Percentiles rank a stretch among this genome's conserved stretches.
These are phyloP conservation scores for Eristalis tenax DNA, from an alignment of 2,888 invertebrate genomes.

Conservation along the genomic window DNA sequence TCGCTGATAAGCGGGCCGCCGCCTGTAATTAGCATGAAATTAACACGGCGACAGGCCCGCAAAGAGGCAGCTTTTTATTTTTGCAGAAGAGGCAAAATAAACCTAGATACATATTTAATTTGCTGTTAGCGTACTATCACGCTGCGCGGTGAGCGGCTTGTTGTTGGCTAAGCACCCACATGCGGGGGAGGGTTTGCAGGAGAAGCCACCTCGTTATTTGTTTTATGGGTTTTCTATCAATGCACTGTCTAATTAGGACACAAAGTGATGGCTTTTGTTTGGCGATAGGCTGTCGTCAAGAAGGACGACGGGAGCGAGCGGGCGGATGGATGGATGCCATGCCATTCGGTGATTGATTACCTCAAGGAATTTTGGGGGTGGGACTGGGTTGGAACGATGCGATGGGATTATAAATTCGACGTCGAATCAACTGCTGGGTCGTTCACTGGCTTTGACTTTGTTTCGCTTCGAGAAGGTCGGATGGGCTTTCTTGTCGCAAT, in stretches of 20 bases:
- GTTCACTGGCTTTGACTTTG: not conserved
- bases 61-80: not conserved
- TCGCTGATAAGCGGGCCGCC: slow-evolving; percentile 48
- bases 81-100: slow-evolving; percentile 13
- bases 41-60: slow-evolving; percentile 29
- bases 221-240: slow-evolving; percentile 55
- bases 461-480: too few species aligned
- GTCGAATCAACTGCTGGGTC: not conserved
- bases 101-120: slow-evolving; percentile 65
- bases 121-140: slow-evolving; percentile 28
- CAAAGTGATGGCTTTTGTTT: slow-evolving; percentile 12
- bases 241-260: slow-evolving; percentile 11
- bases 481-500: too few species aligned
- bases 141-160: slow-evolving; percentile 13
- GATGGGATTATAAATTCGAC: not conserved
- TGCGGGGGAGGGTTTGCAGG: not conserved
- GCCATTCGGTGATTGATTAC: not conserved
- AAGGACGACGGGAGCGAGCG: not conserved
- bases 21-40: slow-evolving; percentile 50
- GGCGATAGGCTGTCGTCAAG: not conserved
- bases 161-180: slow-evolving; percentile 31
- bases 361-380: not conserved
- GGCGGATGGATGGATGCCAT: not conserved
- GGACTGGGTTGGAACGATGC: not conserved
- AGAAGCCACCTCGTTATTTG: slow-evolving; percentile 20